Evolutionary conservation across 2,888 invertebrate genomes (phyloP), one percentile per base, ranked within the genome.

Genomic region (Andricus quercusramuli): DNA sequence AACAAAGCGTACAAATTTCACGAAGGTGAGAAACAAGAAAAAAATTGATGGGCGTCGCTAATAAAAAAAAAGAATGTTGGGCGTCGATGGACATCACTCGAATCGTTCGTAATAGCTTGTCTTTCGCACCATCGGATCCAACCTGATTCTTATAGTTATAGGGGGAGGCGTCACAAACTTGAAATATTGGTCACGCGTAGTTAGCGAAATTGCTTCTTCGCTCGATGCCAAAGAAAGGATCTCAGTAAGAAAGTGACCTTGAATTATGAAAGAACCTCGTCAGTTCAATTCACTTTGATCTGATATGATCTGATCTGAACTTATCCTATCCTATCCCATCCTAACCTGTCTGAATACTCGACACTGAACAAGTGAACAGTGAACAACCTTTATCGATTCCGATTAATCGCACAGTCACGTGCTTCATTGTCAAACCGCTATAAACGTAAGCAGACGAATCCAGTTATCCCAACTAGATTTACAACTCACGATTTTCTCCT

Each of bases 381-480:
- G 74, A 74, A 74, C 32, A 74, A 56, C 32, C 56, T 74, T 74
- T 74, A 74, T 74, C 74, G 74, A 74, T 74, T 74, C 56, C 37
- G 74, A 74, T 74, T 74, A 74, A 74, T 74, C 74, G 56, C 51
- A 29, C 64, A 74, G 74, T 74, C 74, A 74, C 74, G 74, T 56
- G 74, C 56, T 74, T 51, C 51, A 74, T 74, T 74, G 56, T 74
- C 56, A 56, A 74, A 74, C 74, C 74, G 74, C 74, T 74, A 56
- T 74, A 74, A 74, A 59, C 74, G 32, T 74, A 74, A 74, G 74
- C 74, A 74, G 74, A 74, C 74, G 32, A 74, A 74, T 74, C 74
- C 74, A 74, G 74, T 74, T 74, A 74, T 74, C 20, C 74, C 74
- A 74, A 74, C 74, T 32, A 74, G 74, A 74, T 74, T 74, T 74